phyloP scores from a whole-genome alignment of 23 tunicate genomes.

The Botrylloides violaceus region DNA sequence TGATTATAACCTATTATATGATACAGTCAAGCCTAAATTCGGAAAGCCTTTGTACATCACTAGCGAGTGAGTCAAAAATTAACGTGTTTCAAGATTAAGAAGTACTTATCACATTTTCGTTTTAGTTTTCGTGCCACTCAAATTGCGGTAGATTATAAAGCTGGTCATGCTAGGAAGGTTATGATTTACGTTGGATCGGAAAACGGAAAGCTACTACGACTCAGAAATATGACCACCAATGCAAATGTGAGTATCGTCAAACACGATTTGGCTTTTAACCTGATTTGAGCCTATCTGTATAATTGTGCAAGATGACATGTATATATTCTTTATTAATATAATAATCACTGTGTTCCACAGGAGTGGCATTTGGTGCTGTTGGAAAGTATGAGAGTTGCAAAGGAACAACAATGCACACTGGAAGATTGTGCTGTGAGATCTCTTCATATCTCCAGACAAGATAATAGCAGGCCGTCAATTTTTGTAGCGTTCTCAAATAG shows the following conservation, averaged over 20 bases:
- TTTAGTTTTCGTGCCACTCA: slow-evolving; percentile 65
- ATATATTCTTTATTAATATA: too few species aligned
- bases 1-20: not conserved
- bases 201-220: slow-evolving; percentile 56
- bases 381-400: slow-evolving; percentile 46
- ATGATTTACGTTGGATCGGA: slow-evolving; percentile 74
- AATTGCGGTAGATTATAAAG: slow-evolving; percentile 42
- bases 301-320: too few species aligned
- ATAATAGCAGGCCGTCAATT: slow-evolving; percentile 16
- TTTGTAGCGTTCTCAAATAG: slow-evolving; percentile 69
- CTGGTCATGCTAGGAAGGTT: slow-evolving; percentile 10
- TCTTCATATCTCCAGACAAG: slow-evolving; percentile 47
- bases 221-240: slow-evolving; percentile 28
- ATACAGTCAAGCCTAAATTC: not conserved
- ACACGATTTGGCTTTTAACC: too few species aligned
- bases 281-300: too few species aligned
- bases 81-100: too few species aligned
- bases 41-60: not conserved
- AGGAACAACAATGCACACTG: slow-evolving; percentile 24
- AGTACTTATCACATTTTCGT: too few species aligned
- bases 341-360: too few species aligned
- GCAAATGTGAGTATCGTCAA: slow-evolving; percentile 4
- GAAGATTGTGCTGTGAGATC: slow-evolving; percentile 45
- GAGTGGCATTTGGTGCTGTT: slow-evolving; percentile 35
- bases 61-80: not conserved